Conservation (phyloP, 2,888 invertebrate genomes). For the Trissonchulus latispiculum region DNA sequence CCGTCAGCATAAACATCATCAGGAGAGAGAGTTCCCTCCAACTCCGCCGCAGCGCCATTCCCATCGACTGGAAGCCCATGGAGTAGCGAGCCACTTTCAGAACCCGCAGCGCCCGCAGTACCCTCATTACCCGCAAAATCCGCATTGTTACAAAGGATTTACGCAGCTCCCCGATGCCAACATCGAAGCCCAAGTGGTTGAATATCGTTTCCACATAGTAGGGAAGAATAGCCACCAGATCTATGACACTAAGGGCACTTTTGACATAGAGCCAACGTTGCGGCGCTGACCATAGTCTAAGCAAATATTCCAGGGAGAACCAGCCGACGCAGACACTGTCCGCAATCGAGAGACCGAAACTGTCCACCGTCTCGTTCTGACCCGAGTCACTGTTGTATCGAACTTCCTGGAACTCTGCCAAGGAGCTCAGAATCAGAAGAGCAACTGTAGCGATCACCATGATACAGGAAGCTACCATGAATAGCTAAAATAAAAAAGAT, state of each 20-base stretch:
- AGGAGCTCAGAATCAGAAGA: conserved; percentile 18
- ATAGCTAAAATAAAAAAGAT: conserved; percentile 14
- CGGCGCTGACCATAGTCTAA: conserved; percentile 13
- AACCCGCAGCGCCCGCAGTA: conserved; percentile 11
- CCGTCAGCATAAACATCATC: conserved; percentile 13
- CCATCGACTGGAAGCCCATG: conserved; percentile 12
- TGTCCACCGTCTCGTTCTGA: neutral
- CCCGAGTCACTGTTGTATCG: neutral
- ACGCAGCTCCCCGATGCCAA: neutral
- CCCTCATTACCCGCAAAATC: conserved; percentile 8
- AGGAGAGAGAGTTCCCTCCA: conserved; percentile 10
- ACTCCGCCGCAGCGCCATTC: conserved; percentile 4
- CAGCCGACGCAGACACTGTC: conserved; percentile 18
- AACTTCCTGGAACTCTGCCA: conserved; percentile 9
- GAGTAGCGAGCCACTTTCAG: conserved; percentile 14
- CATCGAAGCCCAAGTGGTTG: conserved; percentile 3
- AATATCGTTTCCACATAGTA: conserved; percentile 17
- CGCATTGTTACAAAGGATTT: neutral
- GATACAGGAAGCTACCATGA: neutral
- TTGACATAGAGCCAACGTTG: conserved; percentile 4
- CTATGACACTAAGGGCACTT: conserved; percentile 16
- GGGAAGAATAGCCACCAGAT: conserved; percentile 15
- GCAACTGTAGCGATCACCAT: conserved; percentile 16
- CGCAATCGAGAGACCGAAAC: neutral
- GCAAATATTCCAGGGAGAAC: conserved; percentile 20